Conservation (phyloP, 1,140 invertebrate genomes). For the Sinonovacula constricta region DNA sequence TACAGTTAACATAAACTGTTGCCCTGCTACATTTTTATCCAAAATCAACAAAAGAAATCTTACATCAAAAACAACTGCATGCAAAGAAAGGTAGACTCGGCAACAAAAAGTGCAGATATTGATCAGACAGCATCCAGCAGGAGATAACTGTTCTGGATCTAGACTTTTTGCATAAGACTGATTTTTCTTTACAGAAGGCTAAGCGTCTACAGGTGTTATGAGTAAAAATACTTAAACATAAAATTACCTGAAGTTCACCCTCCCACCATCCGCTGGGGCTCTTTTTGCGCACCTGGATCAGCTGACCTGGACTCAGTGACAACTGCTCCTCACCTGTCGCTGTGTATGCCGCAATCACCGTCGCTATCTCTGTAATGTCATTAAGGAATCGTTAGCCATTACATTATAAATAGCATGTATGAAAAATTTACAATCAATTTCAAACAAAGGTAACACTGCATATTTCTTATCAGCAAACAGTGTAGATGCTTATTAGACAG, state of each 20-base stretch:
- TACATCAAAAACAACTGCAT: too few relatives aligned
- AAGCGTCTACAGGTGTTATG: too few relatives aligned
- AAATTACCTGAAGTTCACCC: slow-evolving; percentile 95
- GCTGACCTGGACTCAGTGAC: slow-evolving; percentile 92
- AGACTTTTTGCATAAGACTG: neutral
- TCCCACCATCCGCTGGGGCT: slow-evolving; percentile 99
- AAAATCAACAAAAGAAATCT: too few relatives aligned
- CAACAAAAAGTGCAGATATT: too few relatives aligned
- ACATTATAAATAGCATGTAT: neutral
- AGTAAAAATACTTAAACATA: too few relatives aligned
- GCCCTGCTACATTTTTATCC: too few relatives aligned
- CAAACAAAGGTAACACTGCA: neutral
- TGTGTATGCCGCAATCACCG: slow-evolving; percentile 92
- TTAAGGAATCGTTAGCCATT: too few relatives aligned
- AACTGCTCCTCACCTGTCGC: slow-evolving; percentile 94
- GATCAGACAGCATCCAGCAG: too few relatives aligned
- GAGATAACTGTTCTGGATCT: neutral
- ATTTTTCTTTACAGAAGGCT: too few relatives aligned
- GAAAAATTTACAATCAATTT: neutral
- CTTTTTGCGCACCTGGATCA: slow-evolving; percentile 97
- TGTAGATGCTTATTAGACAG: too few relatives aligned
- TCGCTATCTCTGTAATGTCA: slow-evolving; percentile 89
- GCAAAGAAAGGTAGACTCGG: too few relatives aligned
- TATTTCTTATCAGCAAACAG: neutral
- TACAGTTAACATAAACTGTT: too few relatives aligned